phyloP scores from a whole-genome alignment of 2,888 invertebrate genomes.

The Ligdia adustata region DNA sequence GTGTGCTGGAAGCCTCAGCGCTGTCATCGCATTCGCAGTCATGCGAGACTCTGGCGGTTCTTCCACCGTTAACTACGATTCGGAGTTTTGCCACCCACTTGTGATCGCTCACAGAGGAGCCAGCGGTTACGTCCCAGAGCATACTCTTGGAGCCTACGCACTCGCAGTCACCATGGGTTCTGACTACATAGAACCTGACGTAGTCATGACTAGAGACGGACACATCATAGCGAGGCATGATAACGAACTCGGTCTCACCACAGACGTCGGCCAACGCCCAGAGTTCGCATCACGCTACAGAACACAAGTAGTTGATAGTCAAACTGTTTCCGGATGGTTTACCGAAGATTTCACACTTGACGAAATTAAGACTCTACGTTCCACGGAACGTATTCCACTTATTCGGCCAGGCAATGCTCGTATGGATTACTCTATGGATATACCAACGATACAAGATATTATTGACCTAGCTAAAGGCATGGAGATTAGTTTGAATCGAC shows the following conservation, averaged over 20 bases:
- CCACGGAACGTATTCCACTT: constrained; percentile 67
- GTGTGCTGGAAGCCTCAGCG: constrained; percentile 31
- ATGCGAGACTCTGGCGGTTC: constrained; percentile 32
- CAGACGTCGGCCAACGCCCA: constrained; percentile 59
- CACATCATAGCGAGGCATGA: constrained; percentile 72
- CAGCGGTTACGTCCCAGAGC: constrained; percentile 74
- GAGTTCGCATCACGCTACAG: constrained; percentile 65
- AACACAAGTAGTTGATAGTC: constrained; percentile 64
- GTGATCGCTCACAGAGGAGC: constrained; percentile 74
- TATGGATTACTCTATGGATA: constrained; percentile 60
- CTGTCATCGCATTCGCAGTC: constrained; percentile 37
- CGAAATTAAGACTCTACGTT: constrained; percentile 68
- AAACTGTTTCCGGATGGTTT: constrained; percentile 64
- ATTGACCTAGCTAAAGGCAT: constrained; percentile 69
- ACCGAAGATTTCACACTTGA: constrained; percentile 74
- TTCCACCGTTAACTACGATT: constrained; percentile 39
- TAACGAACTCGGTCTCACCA: constrained; percentile 67
- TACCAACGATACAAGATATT: constrained; percentile 74
- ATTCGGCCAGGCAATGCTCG: constrained; percentile 69
- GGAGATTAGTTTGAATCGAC: constrained; percentile 57
- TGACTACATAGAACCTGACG: constrained; percentile 74
- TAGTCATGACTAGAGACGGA: constrained; percentile 73
- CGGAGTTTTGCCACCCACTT: constrained; percentile 61
- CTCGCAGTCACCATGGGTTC: constrained; percentile 73
- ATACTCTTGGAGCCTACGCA: constrained; percentile 73